These are phyloP conservation scores for Brassicogethes aeneus DNA, from an alignment of 2,888 invertebrate species.

Conservation along the genomic window DNA sequence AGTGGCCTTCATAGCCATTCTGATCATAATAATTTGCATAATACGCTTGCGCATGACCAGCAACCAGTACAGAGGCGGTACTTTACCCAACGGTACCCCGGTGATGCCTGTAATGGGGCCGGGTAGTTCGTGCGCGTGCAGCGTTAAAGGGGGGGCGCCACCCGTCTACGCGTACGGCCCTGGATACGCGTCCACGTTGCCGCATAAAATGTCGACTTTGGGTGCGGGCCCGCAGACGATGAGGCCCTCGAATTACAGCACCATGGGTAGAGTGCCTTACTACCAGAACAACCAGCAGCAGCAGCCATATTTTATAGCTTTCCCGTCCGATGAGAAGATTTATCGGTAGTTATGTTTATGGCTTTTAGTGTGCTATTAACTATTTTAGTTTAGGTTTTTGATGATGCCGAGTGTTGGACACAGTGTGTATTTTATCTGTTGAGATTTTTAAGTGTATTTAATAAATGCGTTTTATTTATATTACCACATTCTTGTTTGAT, in stretches of 20 bases:
- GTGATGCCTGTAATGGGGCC: conserved; percentile 35
- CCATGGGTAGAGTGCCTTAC: conserved; percentile 53
- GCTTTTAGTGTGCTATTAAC: too few relatives aligned
- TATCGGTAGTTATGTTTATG: conserved; percentile 44
- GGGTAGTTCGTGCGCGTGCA: conserved; percentile 47
- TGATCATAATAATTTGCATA: conserved; percentile 83
- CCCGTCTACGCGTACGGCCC: conserved; percentile 46
- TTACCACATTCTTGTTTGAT: too few relatives aligned
- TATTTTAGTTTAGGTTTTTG: too few relatives aligned
- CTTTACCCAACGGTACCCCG: conserved; percentile 49
- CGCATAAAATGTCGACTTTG: conserved; percentile 53
- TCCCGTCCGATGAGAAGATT: conserved; percentile 56
- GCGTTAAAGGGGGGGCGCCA: conserved; percentile 43
- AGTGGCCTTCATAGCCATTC: conserved; percentile 80
- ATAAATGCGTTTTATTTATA: too few relatives aligned
- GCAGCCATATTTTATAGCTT: conserved; percentile 51
- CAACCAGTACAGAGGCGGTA: conserved; percentile 66
- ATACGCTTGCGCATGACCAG: conserved; percentile 51
- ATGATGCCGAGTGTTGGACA: too few relatives aligned
- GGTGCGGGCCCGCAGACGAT: conserved; percentile 37
- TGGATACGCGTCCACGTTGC: conserved; percentile 54
- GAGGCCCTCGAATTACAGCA: conserved; percentile 46
- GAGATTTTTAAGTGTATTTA: too few relatives aligned
- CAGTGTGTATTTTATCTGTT: too few relatives aligned
- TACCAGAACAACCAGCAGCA: conserved; percentile 40